Base-by-base conservation (phyloP, 2,797 vertebrate genomes). In the Hoplostethus mediterraneus region DNA sequence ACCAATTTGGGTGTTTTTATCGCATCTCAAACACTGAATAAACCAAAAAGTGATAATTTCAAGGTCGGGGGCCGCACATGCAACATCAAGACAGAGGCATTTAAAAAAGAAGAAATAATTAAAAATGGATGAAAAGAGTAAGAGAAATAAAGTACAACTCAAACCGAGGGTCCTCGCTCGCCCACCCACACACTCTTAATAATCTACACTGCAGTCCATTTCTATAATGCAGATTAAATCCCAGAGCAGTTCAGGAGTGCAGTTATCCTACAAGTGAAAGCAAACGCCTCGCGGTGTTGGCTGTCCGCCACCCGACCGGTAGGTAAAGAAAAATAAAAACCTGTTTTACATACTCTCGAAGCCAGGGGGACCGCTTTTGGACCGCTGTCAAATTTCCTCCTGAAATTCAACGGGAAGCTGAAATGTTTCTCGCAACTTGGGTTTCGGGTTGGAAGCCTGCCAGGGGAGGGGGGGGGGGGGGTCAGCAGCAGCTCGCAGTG, bases 251-350 rank as follows among this genome's bases (percentile, higher is more conserved):
- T 81, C 85, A 84, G 86, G 80, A 47, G 77, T 84, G 88, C 84
- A 89, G 82, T 81, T 81, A 90, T 79, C 85, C 84, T 77, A 85
- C 86, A 75, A 89, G 89, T 83, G 87, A 77, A 87, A 86, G 84
- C 85, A 80, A 80, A 92, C 82, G 92, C 92, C 93, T 91, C 75
- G 77, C 79, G 89, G 91, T 90, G 84, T 92, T 93, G 90, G 92
- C 92, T 79, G 80, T 77, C 80, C 81, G 87, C 93, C 93, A 93
- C 87, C 87, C 90, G 88, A 89, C 89, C 87, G 90, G 90, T 87
- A 90, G 92, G 88, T 93, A 89, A 85, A 87, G 82, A 79, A 73
- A 74, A 79, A 79, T 71, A 56, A 69, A 38, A 82, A 48, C 68
- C 55, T 81, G 82, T 87, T 91, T 88, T 90, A 87, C 85, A 89